phyloP scores from a whole-genome alignment of 2,797 vertebrate genomes.

The Pseudocheirus occidentalis region DNA sequence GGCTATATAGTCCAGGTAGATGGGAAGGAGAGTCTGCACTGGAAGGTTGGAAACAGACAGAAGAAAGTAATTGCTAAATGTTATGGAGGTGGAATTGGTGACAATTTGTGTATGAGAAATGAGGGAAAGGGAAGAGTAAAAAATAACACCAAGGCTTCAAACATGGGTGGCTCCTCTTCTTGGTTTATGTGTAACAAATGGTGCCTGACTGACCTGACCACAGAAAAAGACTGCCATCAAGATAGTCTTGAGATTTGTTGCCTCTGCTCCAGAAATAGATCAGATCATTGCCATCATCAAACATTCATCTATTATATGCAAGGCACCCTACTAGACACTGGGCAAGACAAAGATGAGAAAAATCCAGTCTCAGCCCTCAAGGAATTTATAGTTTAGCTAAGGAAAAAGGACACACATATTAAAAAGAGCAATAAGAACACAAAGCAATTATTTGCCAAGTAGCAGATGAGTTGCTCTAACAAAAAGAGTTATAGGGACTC shows the following conservation, averaged over 20 bases:
- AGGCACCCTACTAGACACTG: background rate
- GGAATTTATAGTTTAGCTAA: background rate
- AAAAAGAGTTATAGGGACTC: background rate
- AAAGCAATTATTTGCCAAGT: background rate
- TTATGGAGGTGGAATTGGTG: background rate
- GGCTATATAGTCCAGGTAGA: background rate
- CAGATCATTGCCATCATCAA: background rate
- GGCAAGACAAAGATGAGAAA: background rate
- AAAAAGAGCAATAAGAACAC: background rate
- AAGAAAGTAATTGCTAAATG: background rate
- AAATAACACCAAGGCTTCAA: background rate
- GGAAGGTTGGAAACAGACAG: background rate
- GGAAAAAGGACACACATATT: background rate
- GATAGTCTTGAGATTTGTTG: fast-evolving
- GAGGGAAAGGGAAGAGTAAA: background rate
- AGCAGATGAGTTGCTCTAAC: background rate
- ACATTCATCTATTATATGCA: background rate
- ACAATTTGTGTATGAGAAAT: background rate
- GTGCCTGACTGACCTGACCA: background rate
- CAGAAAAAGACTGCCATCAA: background rate
- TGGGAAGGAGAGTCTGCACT: background rate
- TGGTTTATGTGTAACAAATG: background rate
- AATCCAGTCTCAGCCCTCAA: background rate
- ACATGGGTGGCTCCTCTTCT: background rate
- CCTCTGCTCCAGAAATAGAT: background rate